Conservation (phyloP, 2,797 vertebrate genomes). For the Dipus sagitta region DNA sequence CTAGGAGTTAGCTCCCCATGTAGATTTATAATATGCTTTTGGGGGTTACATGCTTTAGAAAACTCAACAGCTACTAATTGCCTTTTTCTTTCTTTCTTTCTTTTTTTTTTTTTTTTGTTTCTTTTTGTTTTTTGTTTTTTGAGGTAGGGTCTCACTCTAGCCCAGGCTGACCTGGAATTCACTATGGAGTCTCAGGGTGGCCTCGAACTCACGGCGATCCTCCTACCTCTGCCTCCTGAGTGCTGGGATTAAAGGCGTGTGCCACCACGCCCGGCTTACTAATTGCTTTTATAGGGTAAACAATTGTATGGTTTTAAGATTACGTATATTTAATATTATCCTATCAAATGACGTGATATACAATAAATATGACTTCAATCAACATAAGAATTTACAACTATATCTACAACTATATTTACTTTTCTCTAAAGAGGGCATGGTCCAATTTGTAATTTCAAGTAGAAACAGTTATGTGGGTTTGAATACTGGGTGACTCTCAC, state of each 20-base stretch:
- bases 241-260: too few species aligned
- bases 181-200: too few species aligned
- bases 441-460: neutral
- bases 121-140: too few species aligned
- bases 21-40: neutral
- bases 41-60: neutral
- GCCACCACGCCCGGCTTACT: too few species aligned
- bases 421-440: neutral
- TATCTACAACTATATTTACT: neutral
- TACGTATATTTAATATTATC: neutral
- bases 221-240: too few species aligned
- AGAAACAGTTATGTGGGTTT: neutral
- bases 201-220: too few species aligned
- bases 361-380: conserved; percentile 1
- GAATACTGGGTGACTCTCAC: neutral
- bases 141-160: too few species aligned
- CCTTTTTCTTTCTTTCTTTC: too few species aligned
- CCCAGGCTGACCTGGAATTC: too few species aligned
- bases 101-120: too few species aligned
- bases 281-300: neutral
- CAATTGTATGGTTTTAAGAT: neutral
- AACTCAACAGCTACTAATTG: neutral
- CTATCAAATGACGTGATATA: neutral
- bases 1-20: neutral
- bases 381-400: neutral